Conservation (phyloP, 2,888 invertebrate genomes). For the Agriopis aurantiaria region DNA sequence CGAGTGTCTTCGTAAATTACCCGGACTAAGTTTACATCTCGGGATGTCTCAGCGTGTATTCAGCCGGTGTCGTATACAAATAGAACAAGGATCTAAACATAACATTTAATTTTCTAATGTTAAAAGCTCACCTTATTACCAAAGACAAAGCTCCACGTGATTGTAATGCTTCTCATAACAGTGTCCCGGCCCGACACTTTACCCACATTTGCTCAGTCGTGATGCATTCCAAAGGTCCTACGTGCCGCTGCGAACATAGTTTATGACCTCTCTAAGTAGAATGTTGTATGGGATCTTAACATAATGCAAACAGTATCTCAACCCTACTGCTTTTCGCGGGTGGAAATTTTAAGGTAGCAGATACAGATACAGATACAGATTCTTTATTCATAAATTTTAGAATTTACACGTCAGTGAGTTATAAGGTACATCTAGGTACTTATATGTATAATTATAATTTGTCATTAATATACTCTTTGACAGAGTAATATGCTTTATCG, state of each 20-base stretch:
- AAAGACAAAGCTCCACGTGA: conserved; percentile 7
- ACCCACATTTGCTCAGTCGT: conserved; percentile 28
- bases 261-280: conserved; percentile 31
- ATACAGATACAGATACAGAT: too few relatives aligned
- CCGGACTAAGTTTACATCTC: too few relatives aligned
- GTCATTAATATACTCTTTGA: too few relatives aligned
- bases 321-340: too few relatives aligned
- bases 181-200: conserved; percentile 12
- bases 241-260: conserved; percentile 30
- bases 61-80: not conserved
- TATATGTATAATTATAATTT: too few relatives aligned
- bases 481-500: too few relatives aligned
- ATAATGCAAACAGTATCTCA: conserved; percentile 24
- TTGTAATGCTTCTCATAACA: conserved; percentile 18
- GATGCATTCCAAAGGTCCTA: conserved; percentile 19
- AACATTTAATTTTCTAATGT: not conserved
- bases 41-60: too few relatives aligned
- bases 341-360: too few relatives aligned
- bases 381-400: too few relatives aligned
- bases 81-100: not conserved
- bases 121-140: not conserved
- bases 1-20: too few relatives aligned
- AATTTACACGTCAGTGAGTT: too few relatives aligned
- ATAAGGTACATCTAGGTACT: too few relatives aligned
- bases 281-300: conserved; percentile 13